Conservation (phyloP, 2,888 invertebrate species). For the Orthosia incerta region DNA sequence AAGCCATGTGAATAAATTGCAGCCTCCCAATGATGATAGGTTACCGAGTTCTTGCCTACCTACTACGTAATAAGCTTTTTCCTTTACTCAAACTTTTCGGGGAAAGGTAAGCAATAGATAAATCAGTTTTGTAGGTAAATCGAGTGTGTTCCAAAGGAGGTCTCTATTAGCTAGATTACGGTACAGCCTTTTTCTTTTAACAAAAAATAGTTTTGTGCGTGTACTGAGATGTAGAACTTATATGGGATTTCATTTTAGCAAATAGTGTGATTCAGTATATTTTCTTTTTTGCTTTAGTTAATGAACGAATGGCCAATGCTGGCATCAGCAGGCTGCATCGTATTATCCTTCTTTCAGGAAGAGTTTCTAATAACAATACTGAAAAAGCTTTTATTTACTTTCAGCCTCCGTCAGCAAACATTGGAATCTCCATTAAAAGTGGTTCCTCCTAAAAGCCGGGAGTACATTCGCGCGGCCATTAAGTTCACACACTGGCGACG, state of each 20-base stretch:
- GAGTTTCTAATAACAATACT: not conserved
- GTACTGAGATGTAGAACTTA: constrained; percentile 1
- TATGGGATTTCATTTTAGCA: not conserved
- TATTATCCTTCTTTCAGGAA: not conserved
- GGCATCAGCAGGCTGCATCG: too few relatives aligned
- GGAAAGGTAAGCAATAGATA: constrained; percentile 61
- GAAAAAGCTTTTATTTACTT: constrained; percentile 2
- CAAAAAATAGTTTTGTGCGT: constrained; percentile 27
- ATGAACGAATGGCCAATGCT: not conserved
- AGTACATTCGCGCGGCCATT: constrained; percentile 22
- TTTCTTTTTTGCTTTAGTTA: not conserved
- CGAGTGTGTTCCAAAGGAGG: constrained; percentile 32
- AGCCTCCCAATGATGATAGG: constrained; percentile 60
- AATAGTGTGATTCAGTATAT: not conserved
- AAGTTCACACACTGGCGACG: constrained; percentile 16
- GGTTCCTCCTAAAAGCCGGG: constrained; percentile 18
- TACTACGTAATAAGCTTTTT: constrained; percentile 60
- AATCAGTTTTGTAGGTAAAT: constrained; percentile 61
- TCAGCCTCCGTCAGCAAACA: not conserved
- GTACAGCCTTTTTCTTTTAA: constrained; percentile 36
- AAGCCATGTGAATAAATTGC: constrained; percentile 60
- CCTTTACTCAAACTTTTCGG: constrained; percentile 52
- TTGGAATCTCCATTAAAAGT: constrained; percentile 23
- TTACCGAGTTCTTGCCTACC: constrained; percentile 58
- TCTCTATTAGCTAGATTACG: constrained; percentile 51